Evolutionary conservation across 2,888 invertebrate genomes (phyloP).

Genomic region (Macrosoma leucophasiata): DNA sequence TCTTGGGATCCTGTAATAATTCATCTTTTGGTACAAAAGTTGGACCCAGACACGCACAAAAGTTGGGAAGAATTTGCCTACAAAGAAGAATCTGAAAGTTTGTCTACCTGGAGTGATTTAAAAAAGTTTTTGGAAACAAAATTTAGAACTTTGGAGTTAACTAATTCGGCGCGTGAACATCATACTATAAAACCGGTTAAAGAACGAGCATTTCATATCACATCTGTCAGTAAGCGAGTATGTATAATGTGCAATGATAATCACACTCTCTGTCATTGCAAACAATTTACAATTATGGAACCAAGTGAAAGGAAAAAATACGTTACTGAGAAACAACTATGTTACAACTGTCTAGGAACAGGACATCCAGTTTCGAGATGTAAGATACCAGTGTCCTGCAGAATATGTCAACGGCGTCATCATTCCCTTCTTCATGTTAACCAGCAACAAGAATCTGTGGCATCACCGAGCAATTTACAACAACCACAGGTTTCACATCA

Average conservation of each 20-base stretch:
- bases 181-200: neutral
- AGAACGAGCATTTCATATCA: slow-evolving; percentile 7
- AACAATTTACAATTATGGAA: slow-evolving; percentile 4
- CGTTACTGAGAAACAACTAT: slow-evolving; percentile 3
- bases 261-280: slow-evolving; percentile 17
- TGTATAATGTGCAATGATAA: slow-evolving; percentile 1
- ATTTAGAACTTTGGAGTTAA: slow-evolving; percentile 16
- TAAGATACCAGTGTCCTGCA: slow-evolving; percentile 10
- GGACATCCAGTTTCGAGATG: slow-evolving; percentile 10
- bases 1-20: slow-evolving; percentile 26
- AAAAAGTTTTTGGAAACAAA: slow-evolving; percentile 13
- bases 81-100: slow-evolving; percentile 1
- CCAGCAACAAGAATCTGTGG: slow-evolving; percentile 6
- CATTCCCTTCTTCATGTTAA: too few relatives aligned
- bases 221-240: slow-evolving; percentile 11
- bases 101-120: slow-evolving; percentile 14
- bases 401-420: slow-evolving; percentile 12
- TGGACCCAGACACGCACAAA: slow-evolving; percentile 23
- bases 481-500: slow-evolving; percentile 3
- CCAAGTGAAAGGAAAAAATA: slow-evolving; percentile 4
- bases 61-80: slow-evolving; percentile 20
- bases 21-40: slow-evolving; percentile 21
- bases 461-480: slow-evolving; percentile 2
- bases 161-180: too few relatives aligned
- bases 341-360: slow-evolving; percentile 12